Base-by-base conservation (phyloP, 2,797 vertebrate genomes). In the Platyrinchus mystaceus region DNA sequence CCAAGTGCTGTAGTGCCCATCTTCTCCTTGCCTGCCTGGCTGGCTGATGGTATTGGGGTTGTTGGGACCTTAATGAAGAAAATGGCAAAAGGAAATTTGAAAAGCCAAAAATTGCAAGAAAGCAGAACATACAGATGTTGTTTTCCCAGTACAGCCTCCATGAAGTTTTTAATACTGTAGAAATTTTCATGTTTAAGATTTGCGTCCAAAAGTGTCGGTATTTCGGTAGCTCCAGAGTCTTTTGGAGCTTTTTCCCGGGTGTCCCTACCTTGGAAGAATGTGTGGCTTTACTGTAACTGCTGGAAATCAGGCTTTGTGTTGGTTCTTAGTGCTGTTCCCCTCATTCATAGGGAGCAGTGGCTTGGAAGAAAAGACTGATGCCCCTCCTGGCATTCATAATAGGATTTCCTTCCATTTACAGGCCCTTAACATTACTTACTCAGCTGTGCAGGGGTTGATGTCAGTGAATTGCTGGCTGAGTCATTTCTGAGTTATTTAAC, bases 361-460 rank as follows among this genome's bases (percentile, higher is more conserved):
- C 84, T 96, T 95, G 94, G 94, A 96, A 96, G 85, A 91, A 93
- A 89, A 88, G 93, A 66, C 83, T 80, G 81, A 90, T 95, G 89
- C 59, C 87, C 66, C 81, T 95, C 89, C 74, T 96, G 84, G 91
- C 91, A 94, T 95, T 95, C 93, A 69, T 93, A 95, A 94, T 91
- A 96, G 70, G 70, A 95, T 95, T 97, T 95, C 59, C 56, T 94
- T 93, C 87, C 70, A 81, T 91, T 95, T 97, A 74, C 74, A 81
- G 87, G 80, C 63, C 85, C 87, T 94, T 93, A 84, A 77, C 85
- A 74, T 91, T 82, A 94, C 84, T 94, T 96, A 87, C 76, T 95
- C 92, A 87, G 82, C 93, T 87, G 83, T 93, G 87, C 74, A 86
- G 64, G 28, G 63, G 70, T 55, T 83, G 93, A 70, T 96, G 87